Conservation (phyloP, 2,888 invertebrate species). For the Ernsta delagoae region DNA sequence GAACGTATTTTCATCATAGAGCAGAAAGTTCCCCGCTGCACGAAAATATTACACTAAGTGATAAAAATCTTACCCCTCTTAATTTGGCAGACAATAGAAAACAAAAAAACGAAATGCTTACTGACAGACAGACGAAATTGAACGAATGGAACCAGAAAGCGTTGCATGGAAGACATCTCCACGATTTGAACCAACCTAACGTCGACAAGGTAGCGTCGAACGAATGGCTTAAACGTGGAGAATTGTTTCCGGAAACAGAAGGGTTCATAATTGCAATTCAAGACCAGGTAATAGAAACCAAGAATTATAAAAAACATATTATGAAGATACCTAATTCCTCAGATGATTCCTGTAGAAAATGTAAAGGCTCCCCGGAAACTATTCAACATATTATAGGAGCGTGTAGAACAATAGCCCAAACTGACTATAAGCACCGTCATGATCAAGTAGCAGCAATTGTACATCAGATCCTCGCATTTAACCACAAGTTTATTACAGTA, state of each 20-base stretch:
- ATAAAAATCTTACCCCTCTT: no score
- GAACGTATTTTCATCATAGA: not conserved
- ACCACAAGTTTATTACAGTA: not conserved
- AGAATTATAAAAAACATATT: not conserved
- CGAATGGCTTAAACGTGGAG: not conserved
- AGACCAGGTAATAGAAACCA: not conserved
- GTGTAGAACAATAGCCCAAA: not conserved
- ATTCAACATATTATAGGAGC: not conserved
- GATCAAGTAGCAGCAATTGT: not conserved
- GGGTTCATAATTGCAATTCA: not conserved
- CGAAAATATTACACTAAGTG: no score
- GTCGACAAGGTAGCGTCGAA: not conserved
- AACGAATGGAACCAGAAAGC: not conserved
- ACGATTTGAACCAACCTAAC: no score
- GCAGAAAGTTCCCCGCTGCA: not conserved
- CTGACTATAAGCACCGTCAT: not conserved
- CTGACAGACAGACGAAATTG: no score
- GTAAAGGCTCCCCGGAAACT: not conserved
- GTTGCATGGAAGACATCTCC: not conserved
- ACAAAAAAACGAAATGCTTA: no score
- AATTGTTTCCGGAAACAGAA: not conserved
- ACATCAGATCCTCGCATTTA: not conserved
- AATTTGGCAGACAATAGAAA: no score
- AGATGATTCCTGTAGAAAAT: not conserved
- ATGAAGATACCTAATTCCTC: not conserved